Base-by-base conservation (phyloP, 2,888 invertebrate species). In the Lypha dubia region DNA sequence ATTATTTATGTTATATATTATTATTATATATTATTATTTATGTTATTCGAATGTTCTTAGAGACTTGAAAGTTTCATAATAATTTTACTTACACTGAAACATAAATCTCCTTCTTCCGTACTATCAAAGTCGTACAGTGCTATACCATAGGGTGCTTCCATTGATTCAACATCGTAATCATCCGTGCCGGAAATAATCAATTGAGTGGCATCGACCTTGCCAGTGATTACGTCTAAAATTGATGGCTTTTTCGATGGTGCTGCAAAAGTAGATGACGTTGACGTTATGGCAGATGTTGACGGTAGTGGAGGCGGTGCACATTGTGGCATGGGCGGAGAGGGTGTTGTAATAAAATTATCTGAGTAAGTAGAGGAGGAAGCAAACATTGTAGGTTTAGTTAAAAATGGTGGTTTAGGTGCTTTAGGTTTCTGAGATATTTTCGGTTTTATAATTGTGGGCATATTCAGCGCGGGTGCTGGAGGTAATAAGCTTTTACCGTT, bases 251-350 rank as follows among this genome's bases (percentile, higher is more conserved):
- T 35, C 28, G 67, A 49, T 56, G 96, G 96, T 2, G 75, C 62
- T 73, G 71, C 6, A 68, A 67, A 60, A 80, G 44, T 41, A 58
- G 75, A 49, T 65, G 75, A 65, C 11, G 49, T 51, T 41, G 95
- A 74, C 7, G 51, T 63, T 68, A 60, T 68, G 67, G 76, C 95
- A 58, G 95, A 95, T 3, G 96, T 96, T 13, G 96, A 90, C 1
- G 96, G 96, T 3, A 95, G 96, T 56, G 96, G 95, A 1, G 96
- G 96, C 3, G 97, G 96, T 8, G 96, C 96, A 86, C 95, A 93
- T 51, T 94, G 94, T 9, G 97, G 97, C 96, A 97, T 96, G 0
- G 97, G 96, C 0, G 95, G 96, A 24, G 96, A 96, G 1, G 93
- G 91, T 85, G 94, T 94, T 4, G 88, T 87, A 20, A 68, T 67